A percentile compares a stretch with the other conserved stretches of the same genome.
These are phyloP conservation scores for Pocillopora damicornis DNA, from an alignment of 64 coral and sea anemone species.

Conservation along the genomic window DNA sequence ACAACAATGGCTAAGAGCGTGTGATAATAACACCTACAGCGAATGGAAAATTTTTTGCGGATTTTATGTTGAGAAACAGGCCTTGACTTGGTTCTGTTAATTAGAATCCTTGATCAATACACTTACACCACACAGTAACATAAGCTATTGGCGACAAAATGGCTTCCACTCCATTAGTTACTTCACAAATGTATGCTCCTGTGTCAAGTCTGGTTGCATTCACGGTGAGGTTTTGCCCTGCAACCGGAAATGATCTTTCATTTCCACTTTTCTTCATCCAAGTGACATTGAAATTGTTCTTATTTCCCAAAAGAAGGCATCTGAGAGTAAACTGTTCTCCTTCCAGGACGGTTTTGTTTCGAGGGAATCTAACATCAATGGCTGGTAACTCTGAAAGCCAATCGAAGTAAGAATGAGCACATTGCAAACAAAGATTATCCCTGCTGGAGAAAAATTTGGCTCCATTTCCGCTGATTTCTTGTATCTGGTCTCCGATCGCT, in stretches of 20 bases:
- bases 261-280: not conserved
- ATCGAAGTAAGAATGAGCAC: not conserved
- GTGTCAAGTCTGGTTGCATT: constrained; percentile 2
- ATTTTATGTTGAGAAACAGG: too few species aligned
- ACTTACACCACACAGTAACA: not conserved
- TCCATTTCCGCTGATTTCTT: not conserved
- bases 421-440: not conserved
- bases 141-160: not conserved
- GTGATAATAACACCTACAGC: too few species aligned
- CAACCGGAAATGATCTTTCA: not conserved
- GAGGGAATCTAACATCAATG: not conserved
- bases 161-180: not conserved
- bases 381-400: not conserved
- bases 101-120: not conserved
- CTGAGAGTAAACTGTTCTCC: not conserved
- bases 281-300: not conserved
- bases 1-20: too few species aligned
- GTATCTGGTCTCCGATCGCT: not conserved
- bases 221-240: not conserved
- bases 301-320: not conserved
- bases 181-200: not conserved
- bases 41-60: too few species aligned
- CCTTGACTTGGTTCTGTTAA: too few species aligned
- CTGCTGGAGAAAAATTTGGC: too few species aligned
- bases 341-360: not conserved